Evolutionary conservation across 2,888 invertebrate genomes (phyloP), one percentile per base, ranked within the genome.

Genomic region (Hirtodrosophila histrioides): DNA sequence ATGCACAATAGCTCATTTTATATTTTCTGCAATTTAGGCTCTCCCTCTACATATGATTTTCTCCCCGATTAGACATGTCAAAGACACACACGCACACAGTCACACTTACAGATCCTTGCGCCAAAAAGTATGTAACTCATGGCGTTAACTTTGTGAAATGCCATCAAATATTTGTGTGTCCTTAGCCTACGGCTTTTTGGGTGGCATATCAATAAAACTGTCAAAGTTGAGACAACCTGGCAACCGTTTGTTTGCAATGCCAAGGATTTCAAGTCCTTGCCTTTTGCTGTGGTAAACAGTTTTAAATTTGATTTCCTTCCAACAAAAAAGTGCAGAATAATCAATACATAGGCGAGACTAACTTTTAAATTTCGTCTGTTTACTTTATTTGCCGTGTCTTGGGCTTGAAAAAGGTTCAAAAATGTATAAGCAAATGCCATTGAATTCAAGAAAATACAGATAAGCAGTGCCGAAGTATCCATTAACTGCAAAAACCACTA

Each of bases 171-270:
- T 58, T 74, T 64, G 68, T 11, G 43, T 40, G 46, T 40, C 40
- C 31, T 63, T 29, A 33, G 33, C 58, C 33, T 54, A 56, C 40
- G 48, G 54, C 43, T 55, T 39, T 41, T 68, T 56, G 69, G 24
- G 9, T 39, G 60, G 53, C 61, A 71, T 73, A 67, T 77, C 78
- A 73, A 80, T 86, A 80, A 81, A 80, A 84, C 44, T 86, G 81
- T 78, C 85, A 64, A 61, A 64, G 80, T 54, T 49, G 31, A 46
- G 48, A 60, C 55, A 67, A 66, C 71, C 75, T 70, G 39, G 40
- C 50, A 62, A 33, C 45, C 49, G 36, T 23, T 40, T 35, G 7
- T 41, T 40, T 43, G 10, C 48, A 9, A 27, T 39, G 50, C 44
- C 33, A 45, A 58, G 62, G 49, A 10, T 36, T 37, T 48, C 23